These are phyloP conservation scores for Pseudonaja textilis DNA, from an alignment of 2,113 vertebrate species.

Conservation along the genomic window DNA sequence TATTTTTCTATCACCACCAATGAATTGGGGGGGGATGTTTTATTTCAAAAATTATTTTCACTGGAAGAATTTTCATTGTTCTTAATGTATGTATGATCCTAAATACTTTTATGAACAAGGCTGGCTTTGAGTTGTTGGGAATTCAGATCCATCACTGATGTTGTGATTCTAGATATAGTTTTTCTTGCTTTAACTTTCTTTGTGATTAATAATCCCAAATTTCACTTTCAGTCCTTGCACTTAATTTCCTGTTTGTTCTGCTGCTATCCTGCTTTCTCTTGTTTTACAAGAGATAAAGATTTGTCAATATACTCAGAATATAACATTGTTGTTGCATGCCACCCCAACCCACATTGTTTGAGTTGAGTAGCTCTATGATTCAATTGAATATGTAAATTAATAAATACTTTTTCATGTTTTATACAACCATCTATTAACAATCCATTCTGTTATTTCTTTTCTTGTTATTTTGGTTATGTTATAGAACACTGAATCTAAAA, in stretches of 20 bases:
- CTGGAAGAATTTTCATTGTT: conserved; percentile 59
- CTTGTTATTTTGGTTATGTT: background rate
- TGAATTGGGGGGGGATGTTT: conserved; percentile 48
- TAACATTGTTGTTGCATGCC: background rate
- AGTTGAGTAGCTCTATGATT: background rate
- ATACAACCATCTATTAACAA: background rate
- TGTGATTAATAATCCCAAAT: background rate
- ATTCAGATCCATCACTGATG: background rate
- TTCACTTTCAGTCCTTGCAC: background rate
- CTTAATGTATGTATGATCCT: conserved; percentile 43
- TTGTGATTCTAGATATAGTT: background rate
- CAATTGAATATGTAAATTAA: background rate
- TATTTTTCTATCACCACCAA: conserved; percentile 18
- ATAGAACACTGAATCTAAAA: background rate
- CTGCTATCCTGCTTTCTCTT: background rate
- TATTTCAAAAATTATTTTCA: conserved; percentile 49
- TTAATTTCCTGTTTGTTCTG: background rate
- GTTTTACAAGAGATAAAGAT: background rate
- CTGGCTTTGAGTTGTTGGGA: background rate
- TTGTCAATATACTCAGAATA: background rate
- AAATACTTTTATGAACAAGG: background rate
- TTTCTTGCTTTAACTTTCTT: background rate
- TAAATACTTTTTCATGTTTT: background rate
- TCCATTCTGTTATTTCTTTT: background rate
- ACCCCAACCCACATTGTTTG: background rate